These are phyloP conservation scores for Drosophila parthenogenetica DNA, from an alignment of 2,888 invertebrate genomes.

Conservation along the genomic window DNA sequence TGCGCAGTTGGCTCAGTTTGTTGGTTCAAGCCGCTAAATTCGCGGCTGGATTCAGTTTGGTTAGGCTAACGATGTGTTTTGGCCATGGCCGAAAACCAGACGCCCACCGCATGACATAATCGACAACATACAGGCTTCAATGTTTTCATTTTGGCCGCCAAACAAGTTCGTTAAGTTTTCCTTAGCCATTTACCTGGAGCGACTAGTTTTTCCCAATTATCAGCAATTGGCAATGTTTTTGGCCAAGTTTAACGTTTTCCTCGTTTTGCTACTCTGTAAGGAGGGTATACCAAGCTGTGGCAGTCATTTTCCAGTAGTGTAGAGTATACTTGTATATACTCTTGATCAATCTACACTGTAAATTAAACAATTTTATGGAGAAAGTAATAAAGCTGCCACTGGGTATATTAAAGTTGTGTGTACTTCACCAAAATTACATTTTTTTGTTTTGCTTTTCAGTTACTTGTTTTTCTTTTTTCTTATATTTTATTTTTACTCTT, in stretches of 20 bases:
- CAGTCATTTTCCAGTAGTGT: no score
- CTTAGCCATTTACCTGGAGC: conserved; percentile 47
- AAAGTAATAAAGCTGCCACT: no score
- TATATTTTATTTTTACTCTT: conserved; percentile 9
- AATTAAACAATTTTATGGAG: no score
- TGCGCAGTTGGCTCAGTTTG: conserved; percentile 32
- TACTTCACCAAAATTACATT: no score
- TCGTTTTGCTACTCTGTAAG: not conserved
- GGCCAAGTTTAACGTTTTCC: conserved; percentile 41
- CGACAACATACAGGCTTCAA: conserved; percentile 19
- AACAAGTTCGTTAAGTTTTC: conserved; percentile 67
- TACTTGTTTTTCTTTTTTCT: conserved; percentile 9
- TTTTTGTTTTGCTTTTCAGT: no score
- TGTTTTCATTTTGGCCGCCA: conserved; percentile 50
- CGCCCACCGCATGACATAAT: conserved; percentile 54
- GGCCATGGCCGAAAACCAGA: conserved; percentile 35
- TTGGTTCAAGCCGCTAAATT: conserved; percentile 34
- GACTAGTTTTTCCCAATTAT: conserved; percentile 63
- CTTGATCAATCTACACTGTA: no score
- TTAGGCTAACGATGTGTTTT: conserved; percentile 32
- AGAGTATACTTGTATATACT: no score
- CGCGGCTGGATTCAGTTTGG: conserved; percentile 43
- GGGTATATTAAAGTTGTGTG: no score
- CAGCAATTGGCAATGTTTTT: conserved; percentile 14
- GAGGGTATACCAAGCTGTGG: no score